A percentile compares a stretch with the other conserved stretches of the same genome.
phyloP scores from a whole-genome alignment of 2,888 invertebrate species.

The Hyposoter dolosus region DNA sequence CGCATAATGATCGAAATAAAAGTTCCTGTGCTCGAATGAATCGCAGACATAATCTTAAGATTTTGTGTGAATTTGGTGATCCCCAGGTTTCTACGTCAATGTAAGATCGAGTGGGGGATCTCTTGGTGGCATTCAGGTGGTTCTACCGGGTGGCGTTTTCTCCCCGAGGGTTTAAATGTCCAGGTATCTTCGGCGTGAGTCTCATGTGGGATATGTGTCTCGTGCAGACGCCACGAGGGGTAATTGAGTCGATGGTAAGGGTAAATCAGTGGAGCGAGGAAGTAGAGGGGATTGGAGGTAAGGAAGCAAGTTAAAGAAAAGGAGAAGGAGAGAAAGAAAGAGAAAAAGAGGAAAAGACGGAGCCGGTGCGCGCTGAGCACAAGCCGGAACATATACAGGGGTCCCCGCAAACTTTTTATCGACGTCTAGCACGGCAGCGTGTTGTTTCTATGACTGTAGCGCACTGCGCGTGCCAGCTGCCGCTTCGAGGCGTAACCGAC shows the following conservation, averaged over 20 bases:
- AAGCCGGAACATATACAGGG: constrained; percentile 39
- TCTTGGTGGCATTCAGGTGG: constrained; percentile 82
- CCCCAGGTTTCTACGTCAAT: constrained; percentile 67
- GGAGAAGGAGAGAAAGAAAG: constrained; percentile 63
- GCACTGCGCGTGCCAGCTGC: constrained; percentile 84
- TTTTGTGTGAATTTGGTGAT: constrained; percentile 8
- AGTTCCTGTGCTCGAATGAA: neutral
- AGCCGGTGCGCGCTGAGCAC: constrained; percentile 53
- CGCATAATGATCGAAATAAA: neutral
- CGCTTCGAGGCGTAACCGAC: constrained; percentile 84
- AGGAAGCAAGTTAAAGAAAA: constrained; percentile 68
- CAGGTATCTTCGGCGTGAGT: constrained; percentile 78
- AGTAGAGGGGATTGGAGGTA: constrained; percentile 54
- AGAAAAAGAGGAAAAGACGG: constrained; percentile 67
- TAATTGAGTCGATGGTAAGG: constrained; percentile 73
- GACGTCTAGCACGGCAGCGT: constrained; percentile 50
- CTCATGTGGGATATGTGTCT: constrained; percentile 65
- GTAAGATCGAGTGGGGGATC: constrained; percentile 80
- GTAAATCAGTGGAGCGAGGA: constrained; percentile 51
- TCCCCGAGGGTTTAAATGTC: constrained; percentile 82
- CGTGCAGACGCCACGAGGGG: constrained; percentile 72
- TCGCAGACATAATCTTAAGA: neutral
- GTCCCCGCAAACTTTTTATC: constrained; percentile 64
- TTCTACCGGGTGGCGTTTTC: constrained; percentile 77
- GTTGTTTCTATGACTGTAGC: constrained; percentile 72